Conservation (phyloP, 2,797 vertebrate genomes). For the Thamnophis elegans region DNA sequence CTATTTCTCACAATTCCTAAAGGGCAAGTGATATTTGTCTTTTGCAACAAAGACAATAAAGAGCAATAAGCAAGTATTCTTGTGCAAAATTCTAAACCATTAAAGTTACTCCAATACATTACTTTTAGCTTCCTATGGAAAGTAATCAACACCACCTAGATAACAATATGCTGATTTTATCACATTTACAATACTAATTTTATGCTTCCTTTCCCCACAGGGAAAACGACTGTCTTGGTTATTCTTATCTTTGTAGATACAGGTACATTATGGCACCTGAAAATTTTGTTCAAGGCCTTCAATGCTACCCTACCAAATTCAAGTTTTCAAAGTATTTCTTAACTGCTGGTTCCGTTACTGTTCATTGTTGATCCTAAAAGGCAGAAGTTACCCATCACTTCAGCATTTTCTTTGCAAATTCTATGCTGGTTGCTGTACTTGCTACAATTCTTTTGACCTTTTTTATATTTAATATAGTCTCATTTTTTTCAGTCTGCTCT, state of each 20-base stretch:
- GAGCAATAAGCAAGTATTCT: background rate
- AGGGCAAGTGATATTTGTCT: background rate
- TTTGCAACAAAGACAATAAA: background rate
- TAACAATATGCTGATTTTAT: background rate
- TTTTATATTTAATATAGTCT: background rate
- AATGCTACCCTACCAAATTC: background rate
- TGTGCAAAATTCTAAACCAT: background rate
- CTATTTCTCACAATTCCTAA: background rate
- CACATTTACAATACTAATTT: constrained; percentile 40
- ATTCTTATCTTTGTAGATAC: background rate
- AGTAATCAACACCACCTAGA: background rate
- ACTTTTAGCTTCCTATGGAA: background rate
- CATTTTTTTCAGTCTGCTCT: background rate
- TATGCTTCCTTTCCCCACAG: background rate
- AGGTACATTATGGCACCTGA: background rate
- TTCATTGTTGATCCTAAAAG: background rate
- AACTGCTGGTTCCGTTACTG: background rate
- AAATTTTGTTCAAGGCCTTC: background rate
- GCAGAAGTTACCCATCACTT: background rate
- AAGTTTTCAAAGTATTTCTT: background rate
- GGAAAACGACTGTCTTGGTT: background rate
- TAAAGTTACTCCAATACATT: background rate
- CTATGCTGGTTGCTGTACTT: background rate
- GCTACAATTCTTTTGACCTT: background rate
- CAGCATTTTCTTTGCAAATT: background rate